A percentile compares a stretch with the other conserved stretches of the same genome.
Conservation (phyloP, 2,888 invertebrate species). For the Acanthosepion esculentum region DNA sequence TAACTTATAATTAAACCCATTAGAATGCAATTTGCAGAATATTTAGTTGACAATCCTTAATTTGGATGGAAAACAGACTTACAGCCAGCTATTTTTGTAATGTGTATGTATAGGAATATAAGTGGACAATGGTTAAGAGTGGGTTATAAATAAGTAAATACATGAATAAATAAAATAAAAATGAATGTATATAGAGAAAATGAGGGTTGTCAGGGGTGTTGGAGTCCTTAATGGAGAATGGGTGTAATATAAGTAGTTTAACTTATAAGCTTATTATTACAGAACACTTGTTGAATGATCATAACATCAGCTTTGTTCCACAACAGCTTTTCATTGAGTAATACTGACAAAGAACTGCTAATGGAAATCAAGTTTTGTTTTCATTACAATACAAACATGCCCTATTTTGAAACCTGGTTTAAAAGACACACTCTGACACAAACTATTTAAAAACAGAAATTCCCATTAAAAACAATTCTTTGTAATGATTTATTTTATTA, state of each 20-base stretch:
- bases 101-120: not conserved
- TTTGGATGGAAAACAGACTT: not conserved
- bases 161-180: not conserved
- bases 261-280: not conserved
- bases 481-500: too few relatives aligned
- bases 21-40: conserved; percentile 18
- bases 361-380: not conserved
- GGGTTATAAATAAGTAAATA: not conserved
- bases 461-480: too few relatives aligned
- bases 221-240: not conserved
- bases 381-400: not conserved
- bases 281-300: not conserved
- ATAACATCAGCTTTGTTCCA: too few relatives aligned
- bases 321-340: not conserved
- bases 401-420: not conserved
- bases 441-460: not conserved
- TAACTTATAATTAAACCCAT: conserved; percentile 6
- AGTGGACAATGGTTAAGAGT: not conserved
- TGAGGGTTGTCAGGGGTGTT: not conserved
- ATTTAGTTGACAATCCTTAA: not conserved
- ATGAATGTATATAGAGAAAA: not conserved
- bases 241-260: not conserved
- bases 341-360: not conserved
- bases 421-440: not conserved
- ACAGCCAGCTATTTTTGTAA: not conserved